Base-by-base conservation (phyloP, 2,113 vertebrate species). In the Odontesthes bonariensis region DNA sequence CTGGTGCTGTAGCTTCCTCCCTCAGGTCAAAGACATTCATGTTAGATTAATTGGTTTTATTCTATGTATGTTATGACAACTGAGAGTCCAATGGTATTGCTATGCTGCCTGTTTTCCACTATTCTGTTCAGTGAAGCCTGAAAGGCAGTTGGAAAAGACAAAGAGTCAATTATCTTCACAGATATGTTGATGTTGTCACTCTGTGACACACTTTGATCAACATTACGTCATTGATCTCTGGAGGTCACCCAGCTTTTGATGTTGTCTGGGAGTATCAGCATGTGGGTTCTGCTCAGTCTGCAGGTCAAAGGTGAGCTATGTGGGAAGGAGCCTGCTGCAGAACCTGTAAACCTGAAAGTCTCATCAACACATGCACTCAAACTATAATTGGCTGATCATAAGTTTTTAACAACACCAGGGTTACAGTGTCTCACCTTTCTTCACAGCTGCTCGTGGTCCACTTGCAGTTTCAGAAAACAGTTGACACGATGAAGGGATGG, bases 251-350 rank as follows among this genome's bases (percentile, higher is more conserved):
- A 5, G 12, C 51, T 32, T 69, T 68, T 52, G 22, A 31, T 69
- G 61, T 81, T 71, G 84, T 73, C 69, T 12, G 3, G 16, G 8
- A 47, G 42, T 66, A 79, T 42, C 62, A 52, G 54, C 55, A 74
- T 61, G n/a, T 5, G n/a, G 31, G 19, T 73, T 22, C 7, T 73
- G 46, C 22, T 52, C 53, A 51, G 46, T 5, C 42, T 59, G 33
- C 59, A 55, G 85, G 78, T 84, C 58, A 84, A 87, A 89, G 85
- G 70, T 83, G 22, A 72, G 73, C 46, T 0, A 1, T 23, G n/a
- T 11, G 27, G 23, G 14, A 40, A 42, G 72, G 13, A 35, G 8
- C 4, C 5, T 13, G 44, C 33, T 9, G 33, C 23, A 49, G 19
- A 38, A 7, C 1, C 35, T 27, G 27, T 27, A 27, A 27, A 32